Base-by-base conservation (phyloP, 35 echinoderm and acorn worm species). In the Apostichopus japonicus region DNA sequence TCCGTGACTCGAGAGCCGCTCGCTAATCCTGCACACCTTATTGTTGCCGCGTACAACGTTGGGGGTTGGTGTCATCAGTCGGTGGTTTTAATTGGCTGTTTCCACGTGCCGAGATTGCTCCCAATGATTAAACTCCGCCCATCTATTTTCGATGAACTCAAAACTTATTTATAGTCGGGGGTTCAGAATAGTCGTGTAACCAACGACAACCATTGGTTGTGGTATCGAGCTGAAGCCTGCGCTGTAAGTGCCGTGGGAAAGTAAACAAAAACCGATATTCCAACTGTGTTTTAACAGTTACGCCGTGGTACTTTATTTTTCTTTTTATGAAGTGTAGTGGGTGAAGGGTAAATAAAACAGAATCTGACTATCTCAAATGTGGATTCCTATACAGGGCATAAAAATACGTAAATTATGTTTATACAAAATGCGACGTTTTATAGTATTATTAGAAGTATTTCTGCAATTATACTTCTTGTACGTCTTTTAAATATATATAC, bases 31-130 rank as follows among this genome's bases (percentile, higher is more conserved):
- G 62, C 19, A 53, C n/a, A 19, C 56, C 9, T 56, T 73, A 89
- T 89, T 89, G 86, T 89, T 89, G 62, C 23, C 56, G 56, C 57
- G 17, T 22, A 23, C 17, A 16, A 84, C 56, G 56, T 57, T 84
- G 81, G 54, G 81, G 86, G 33, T 67, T 67, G 1, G 62, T 72
- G 62, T 53, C 54, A 89, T 89, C 86, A 65, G 10, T 73, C 17
- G 61, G 5, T 17, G 6, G 59, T 73, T 89, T 51, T 89, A 22
- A 89, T 89, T 89, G 86, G 86, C 8, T 53, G 56, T 73, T 89
- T 19, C 86, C 86, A 89, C 86, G 86, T 89, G 86, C 86, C 86
- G 23, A 13, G 62, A 72, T 65, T 89, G 86, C 86, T 89, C 21
- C 86, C 86, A 19, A 5, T 23, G 19, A 65, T 72, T 11, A 89